A percentile compares a stretch with the other conserved stretches of the same genome.
phyloP scores from a whole-genome alignment of 2,888 invertebrate genomes.

The Orthonevra nobilis region DNA sequence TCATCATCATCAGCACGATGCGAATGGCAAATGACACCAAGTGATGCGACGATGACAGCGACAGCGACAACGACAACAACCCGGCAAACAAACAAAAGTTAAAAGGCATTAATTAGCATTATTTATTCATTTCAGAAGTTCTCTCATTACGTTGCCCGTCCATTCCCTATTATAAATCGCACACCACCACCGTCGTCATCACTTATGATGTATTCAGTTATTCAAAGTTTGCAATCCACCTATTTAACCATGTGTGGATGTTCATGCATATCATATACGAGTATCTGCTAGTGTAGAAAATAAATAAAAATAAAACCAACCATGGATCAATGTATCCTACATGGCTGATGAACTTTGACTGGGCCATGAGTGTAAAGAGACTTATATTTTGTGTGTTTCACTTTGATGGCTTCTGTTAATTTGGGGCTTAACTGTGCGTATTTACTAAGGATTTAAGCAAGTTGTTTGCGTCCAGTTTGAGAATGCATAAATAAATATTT shows the following conservation, averaged over 20 bases:
- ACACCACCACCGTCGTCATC: constrained; percentile 18
- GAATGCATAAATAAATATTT: too few relatives aligned
- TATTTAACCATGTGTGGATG: constrained; percentile 42
- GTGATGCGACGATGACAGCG: constrained; percentile 44
- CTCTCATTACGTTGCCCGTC: constrained; percentile 43
- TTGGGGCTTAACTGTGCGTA: constrained; percentile 12
- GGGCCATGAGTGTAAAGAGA: constrained; percentile 19
- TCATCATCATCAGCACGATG: background rate
- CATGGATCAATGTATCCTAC: too few relatives aligned
- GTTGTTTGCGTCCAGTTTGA: too few relatives aligned
- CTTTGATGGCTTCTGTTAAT: constrained; percentile 24
- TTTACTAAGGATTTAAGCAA: constrained; percentile 21
- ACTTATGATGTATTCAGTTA: constrained; percentile 31
- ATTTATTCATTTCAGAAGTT: constrained; percentile 61
- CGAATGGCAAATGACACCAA: constrained; percentile 32
- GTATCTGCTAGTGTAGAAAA: constrained; percentile 7
- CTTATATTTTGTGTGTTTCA: constrained; percentile 3
- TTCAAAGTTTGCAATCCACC: constrained; percentile 46
- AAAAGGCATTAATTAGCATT: constrained; percentile 60
- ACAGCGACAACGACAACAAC: constrained; percentile 43
- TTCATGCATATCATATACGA: background rate
- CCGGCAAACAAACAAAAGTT: constrained; percentile 54
- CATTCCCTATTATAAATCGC: constrained; percentile 31
- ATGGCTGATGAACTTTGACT: constrained; percentile 43
- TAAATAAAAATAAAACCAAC: constrained; percentile 14